These are phyloP conservation scores for Phataginus tricuspis DNA, from an alignment of 2,797 vertebrate genomes.

Conservation along the genomic window DNA sequence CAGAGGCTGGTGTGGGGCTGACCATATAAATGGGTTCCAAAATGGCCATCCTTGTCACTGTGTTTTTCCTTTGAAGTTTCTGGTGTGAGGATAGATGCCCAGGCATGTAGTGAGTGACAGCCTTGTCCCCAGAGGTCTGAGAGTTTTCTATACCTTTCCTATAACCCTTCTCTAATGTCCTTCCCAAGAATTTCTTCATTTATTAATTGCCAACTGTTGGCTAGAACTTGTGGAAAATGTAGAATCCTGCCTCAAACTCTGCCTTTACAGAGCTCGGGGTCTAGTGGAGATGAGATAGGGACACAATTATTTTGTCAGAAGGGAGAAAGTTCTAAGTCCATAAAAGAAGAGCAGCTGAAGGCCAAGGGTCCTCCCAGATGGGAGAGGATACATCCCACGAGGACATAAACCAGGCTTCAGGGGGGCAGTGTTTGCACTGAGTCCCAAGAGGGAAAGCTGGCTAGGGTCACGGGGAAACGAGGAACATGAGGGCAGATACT, in stretches of 20 bases:
- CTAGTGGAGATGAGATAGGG: neutral
- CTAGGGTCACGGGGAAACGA: neutral
- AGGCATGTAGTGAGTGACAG: neutral
- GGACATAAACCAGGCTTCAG: neutral
- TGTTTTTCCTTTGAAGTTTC: slow-evolving; percentile 63
- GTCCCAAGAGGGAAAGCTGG: neutral
- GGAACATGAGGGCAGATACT: neutral
- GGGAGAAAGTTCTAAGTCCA: neutral
- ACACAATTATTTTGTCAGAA: slow-evolving; percentile 30
- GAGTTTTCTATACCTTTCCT: neutral
- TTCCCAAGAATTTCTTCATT: slow-evolving; percentile 26
- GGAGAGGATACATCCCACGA: neutral
- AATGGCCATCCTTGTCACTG: slow-evolving; percentile 49
- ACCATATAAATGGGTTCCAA: slow-evolving; percentile 72
- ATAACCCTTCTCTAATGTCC: neutral
- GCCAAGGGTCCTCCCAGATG: neutral
- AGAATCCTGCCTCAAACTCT: neutral
- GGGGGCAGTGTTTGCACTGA: neutral
- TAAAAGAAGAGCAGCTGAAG: neutral
- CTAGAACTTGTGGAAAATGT: neutral
- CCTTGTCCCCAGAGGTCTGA: neutral
- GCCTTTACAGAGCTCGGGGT: neutral
- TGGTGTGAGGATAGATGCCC: neutral
- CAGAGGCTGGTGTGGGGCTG: neutral
- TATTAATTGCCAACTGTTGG: neutral